phyloP scores from a whole-genome alignment of 2,113 vertebrate genomes.

The Colinus virginianus region DNA sequence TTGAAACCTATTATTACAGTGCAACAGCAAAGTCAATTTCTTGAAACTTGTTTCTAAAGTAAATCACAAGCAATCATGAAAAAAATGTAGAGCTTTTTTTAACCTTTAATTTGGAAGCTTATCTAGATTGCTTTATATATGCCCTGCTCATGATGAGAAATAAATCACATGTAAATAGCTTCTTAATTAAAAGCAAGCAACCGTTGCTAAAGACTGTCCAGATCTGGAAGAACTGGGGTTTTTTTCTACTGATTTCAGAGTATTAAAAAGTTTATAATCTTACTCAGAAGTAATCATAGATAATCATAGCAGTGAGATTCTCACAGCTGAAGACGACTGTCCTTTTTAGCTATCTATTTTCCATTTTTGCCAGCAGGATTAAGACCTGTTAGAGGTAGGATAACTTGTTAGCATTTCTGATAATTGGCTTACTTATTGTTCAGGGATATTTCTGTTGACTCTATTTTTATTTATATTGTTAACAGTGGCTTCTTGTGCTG shows the following conservation, averaged over 20 bases:
- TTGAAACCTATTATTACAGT: slow-evolving; percentile 37
- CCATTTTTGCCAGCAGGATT: neutral
- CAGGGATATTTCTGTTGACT: neutral
- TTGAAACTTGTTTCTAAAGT: neutral
- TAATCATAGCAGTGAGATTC: neutral
- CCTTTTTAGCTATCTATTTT: slow-evolving; percentile 45
- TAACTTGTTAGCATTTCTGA: neutral
- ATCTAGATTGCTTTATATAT: neutral
- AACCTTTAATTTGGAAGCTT: neutral
- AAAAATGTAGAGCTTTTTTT: neutral
- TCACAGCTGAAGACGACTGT: neutral
- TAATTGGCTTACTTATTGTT: neutral
- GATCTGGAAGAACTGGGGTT: neutral
- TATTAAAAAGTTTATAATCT: neutral
- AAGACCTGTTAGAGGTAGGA: neutral
- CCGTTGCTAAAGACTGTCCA: neutral
- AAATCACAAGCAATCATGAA: neutral
- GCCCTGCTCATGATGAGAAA: neutral
- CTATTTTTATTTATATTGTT: neutral
- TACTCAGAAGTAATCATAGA: neutral
- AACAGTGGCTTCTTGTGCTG: neutral
- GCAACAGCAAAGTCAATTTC: neutral
- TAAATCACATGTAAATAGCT: neutral
- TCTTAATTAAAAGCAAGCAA: slow-evolving; percentile 1
- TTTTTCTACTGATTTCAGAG: neutral